Percentiles rank a stretch among this genome's conserved stretches.
These are phyloP conservation scores for Phytoseiulus persimilis DNA, from an alignment of 2,888 invertebrate genomes.

Conservation along the genomic window DNA sequence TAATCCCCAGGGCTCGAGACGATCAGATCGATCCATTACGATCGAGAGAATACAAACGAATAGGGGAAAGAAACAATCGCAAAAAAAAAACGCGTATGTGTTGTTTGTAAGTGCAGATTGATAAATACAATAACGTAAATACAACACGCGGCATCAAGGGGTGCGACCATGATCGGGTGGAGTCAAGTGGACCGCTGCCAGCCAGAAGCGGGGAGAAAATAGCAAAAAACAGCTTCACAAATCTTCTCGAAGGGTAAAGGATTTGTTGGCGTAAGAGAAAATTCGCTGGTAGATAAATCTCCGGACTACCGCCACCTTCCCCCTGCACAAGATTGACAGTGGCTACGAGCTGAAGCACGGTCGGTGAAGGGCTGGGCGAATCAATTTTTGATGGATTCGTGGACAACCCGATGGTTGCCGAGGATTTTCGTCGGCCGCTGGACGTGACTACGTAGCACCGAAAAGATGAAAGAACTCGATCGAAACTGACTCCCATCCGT, in stretches of 20 bases:
- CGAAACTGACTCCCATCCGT: too few species aligned
- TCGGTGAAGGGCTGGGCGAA: not conserved
- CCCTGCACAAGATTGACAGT: not conserved
- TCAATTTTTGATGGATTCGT: not conserved
- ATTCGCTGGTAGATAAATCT: not conserved
- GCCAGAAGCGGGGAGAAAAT: not conserved
- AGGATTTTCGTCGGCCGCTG: too few species aligned
- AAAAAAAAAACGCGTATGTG: not conserved
- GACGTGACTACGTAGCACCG: too few species aligned
- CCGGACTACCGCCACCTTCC: not conserved
- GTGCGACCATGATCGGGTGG: not conserved
- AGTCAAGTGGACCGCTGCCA: not conserved
- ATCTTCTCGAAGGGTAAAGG: not conserved
- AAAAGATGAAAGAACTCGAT: too few species aligned
- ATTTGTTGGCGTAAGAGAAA: not conserved
- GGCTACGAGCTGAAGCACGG: not conserved
- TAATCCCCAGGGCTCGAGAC: not conserved
- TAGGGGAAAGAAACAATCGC: not conserved
- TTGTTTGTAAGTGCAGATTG: not conserved
- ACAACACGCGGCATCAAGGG: not conserved
- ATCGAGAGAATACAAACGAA: not conserved
- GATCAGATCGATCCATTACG: not conserved
- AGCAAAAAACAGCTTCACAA: not conserved
- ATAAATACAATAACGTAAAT: not conserved
- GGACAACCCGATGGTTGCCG: not conserved